A percentile compares a stretch with the other conserved stretches of the same genome.
Conservation (phyloP, 1,140 invertebrate species). For the Bombus ignitus region DNA sequence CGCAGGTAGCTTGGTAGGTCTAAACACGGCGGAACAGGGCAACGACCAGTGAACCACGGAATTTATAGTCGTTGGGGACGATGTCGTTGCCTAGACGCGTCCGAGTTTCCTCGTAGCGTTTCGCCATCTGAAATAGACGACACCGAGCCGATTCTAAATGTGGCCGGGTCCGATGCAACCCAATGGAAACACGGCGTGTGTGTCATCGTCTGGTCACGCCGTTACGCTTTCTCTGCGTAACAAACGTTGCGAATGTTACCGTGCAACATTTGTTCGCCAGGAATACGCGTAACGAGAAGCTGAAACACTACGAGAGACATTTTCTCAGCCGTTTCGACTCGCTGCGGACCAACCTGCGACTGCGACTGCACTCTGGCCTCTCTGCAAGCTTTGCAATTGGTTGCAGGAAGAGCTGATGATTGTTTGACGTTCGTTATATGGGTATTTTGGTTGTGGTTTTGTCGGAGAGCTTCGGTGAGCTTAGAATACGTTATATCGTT, state of each 20-base stretch:
- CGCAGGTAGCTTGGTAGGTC: background rate
- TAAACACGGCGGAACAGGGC: constrained; percentile 1
- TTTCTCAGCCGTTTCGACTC: background rate
- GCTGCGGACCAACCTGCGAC: background rate
- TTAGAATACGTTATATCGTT: background rate
- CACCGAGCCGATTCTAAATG: constrained; percentile 57
- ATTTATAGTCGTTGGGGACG: constrained; percentile 22
- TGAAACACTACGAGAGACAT: background rate
- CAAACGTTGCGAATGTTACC: constrained; percentile 18
- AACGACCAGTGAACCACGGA: constrained; percentile 24
- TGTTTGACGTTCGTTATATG: background rate
- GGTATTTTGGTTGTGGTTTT: background rate
- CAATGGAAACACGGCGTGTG: constrained; percentile 43
- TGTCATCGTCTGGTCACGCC: constrained; percentile 72
- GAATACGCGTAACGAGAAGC: background rate
- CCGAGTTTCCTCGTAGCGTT: constrained; percentile 41
- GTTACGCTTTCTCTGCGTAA: constrained; percentile 20
- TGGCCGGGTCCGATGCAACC: constrained; percentile 33
- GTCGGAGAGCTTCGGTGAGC: too few relatives aligned
- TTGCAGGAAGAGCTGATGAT: background rate
- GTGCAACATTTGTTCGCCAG: constrained; percentile 2
- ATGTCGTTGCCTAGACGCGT: background rate
- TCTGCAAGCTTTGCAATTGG: background rate
- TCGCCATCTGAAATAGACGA: constrained; percentile 44
- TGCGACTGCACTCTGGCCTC: background rate